phyloP scores from a whole-genome alignment of 2,888 invertebrate genomes.

The Brachylomia viminalis region DNA sequence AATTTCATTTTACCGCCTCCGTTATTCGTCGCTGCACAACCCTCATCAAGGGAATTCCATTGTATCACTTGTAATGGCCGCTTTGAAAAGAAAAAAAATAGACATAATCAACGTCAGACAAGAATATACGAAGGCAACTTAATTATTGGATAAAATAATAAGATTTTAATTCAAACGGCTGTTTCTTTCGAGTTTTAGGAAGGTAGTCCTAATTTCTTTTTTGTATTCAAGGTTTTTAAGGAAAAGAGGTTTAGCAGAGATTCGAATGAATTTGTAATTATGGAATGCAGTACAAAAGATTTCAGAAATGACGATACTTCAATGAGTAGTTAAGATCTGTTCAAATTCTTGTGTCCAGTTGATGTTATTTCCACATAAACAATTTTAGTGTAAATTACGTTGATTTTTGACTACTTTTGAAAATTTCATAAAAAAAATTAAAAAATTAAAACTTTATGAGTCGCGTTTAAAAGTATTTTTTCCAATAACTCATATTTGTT shows the following conservation, averaged over 20 bases:
- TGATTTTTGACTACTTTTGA: background rate
- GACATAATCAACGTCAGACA: conserved; percentile 74
- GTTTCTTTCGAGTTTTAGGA: conserved; percentile 46
- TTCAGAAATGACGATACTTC: background rate
- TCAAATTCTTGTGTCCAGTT: background rate
- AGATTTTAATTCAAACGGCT: conserved; percentile 63
- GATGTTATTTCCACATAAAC: background rate
- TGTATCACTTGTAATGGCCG: conserved; percentile 82
- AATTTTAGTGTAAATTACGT: background rate
- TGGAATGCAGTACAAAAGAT: conserved; percentile 15
- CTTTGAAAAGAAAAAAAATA: conserved; percentile 78
- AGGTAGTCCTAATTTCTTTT: conserved; percentile 55
- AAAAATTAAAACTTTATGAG: background rate
- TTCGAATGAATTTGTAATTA: conserved; percentile 36
- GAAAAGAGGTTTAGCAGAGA: conserved; percentile 27
- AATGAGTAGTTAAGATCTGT: background rate
- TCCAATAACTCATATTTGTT: background rate
- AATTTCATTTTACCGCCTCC: conserved; percentile 70
- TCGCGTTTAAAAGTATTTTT: background rate
- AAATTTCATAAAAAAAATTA: background rate
- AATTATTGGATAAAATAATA: conserved; percentile 70
- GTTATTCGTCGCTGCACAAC: conserved; percentile 53
- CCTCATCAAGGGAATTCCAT: conserved; percentile 86
- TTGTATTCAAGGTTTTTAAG: conserved; percentile 26
- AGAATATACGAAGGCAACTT: conserved; percentile 68